A percentile compares a stretch with the other conserved stretches of the same genome.
Evolutionary conservation across 2,888 invertebrate genomes (phyloP).

Genomic region (Melitaea athalia): DNA sequence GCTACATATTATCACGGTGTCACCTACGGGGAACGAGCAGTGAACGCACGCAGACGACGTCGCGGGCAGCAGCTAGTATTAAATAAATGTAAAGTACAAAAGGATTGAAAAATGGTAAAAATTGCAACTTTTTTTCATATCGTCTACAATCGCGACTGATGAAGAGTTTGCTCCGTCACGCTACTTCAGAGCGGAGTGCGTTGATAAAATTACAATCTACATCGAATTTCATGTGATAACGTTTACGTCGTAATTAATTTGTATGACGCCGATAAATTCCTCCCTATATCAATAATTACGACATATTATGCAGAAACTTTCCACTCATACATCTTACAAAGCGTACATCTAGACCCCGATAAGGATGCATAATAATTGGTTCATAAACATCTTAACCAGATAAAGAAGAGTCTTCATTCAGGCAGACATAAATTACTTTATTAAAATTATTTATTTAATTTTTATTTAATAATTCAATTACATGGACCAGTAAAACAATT

Average conservation of each 20-base stretch:
- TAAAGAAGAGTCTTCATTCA: too few relatives aligned
- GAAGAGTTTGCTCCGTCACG: conserved; percentile 40
- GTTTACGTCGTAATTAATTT: conserved; percentile 24
- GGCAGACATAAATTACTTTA: too few relatives aligned
- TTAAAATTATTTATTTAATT: too few relatives aligned
- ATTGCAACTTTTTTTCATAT: not conserved
- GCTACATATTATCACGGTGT: too few relatives aligned
- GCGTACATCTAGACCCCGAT: too few relatives aligned
- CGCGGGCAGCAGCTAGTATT: too few relatives aligned
- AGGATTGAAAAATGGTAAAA: not conserved
- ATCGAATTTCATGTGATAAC: conserved; percentile 25
- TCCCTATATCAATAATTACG: not conserved
- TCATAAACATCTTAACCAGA: too few relatives aligned
- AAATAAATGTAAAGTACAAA: not conserved
- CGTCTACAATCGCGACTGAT: not conserved
- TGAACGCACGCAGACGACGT: too few relatives aligned
- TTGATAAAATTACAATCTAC: conserved; percentile 25
- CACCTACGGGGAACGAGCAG: too few relatives aligned
- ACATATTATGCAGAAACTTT: not conserved
- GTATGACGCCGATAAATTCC: conserved; percentile 9
- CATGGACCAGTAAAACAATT: too few relatives aligned
- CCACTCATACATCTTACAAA: not conserved
- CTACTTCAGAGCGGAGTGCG: conserved; percentile 45
- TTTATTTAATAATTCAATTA: too few relatives aligned
- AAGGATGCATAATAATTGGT: too few relatives aligned